These are phyloP conservation scores for Xiphorhynchus erythropygius DNA, from an alignment of 2,797 vertebrate species.

Conservation along the genomic window DNA sequence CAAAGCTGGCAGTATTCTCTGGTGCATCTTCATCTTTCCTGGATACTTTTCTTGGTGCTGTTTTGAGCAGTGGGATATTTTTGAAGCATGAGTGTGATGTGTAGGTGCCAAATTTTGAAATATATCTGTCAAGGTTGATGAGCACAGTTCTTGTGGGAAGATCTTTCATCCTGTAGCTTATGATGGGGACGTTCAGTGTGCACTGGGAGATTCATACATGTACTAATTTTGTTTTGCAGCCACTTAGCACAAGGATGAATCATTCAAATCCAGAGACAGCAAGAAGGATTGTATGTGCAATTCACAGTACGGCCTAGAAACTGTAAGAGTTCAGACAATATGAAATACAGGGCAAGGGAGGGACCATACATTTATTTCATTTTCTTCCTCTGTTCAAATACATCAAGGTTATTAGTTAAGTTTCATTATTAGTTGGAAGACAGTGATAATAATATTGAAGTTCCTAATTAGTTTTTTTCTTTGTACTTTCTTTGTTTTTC, in stretches of 20 bases:
- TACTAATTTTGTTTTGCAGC: not conserved
- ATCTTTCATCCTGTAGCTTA: not conserved
- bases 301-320: not conserved
- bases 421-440: not conserved
- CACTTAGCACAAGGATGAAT: not conserved
- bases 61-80: constrained; percentile 29
- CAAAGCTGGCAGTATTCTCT: constrained; percentile 25
- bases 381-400: not conserved
- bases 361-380: not conserved
- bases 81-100: constrained; percentile 2
- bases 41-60: not conserved
- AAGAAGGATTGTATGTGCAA: not conserved
- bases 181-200: not conserved
- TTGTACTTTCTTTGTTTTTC: not conserved
- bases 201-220: not conserved
- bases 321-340: not conserved
- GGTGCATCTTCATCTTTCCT: constrained; percentile 15
- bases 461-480: not conserved
- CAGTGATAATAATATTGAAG: not conserved
- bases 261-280: not conserved
- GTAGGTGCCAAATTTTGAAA: constrained; percentile 14
- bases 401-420: not conserved
- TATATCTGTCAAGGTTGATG: not conserved
- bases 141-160: not conserved
- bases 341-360: not conserved